These are phyloP conservation scores for Hylaeus anthracinus DNA, from an alignment of 1,140 invertebrate species.

Conservation along the genomic window DNA sequence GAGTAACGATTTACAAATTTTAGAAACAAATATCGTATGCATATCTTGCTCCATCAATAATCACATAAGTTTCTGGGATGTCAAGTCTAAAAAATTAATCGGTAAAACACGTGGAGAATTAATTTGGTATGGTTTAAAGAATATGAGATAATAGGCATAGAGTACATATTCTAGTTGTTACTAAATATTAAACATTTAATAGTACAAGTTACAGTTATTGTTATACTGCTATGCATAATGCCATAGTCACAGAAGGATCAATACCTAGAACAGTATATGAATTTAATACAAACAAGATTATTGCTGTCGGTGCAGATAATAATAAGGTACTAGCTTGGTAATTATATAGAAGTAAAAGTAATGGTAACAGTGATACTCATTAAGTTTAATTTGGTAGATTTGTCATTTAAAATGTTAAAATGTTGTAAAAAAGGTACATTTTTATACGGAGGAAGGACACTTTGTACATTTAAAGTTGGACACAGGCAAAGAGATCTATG, in stretches of 20 bases:
- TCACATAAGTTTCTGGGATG: slow-evolving; percentile 52
- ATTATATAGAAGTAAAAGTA: background rate
- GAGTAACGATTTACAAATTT: background rate
- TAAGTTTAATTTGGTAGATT: slow-evolving; percentile 10
- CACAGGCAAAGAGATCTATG: background rate
- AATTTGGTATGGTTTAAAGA: slow-evolving; percentile 52
- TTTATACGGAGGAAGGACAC: slow-evolving; percentile 49
- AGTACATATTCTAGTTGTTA: background rate
- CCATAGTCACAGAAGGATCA: slow-evolving; percentile 16
- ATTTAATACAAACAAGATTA: slow-evolving; percentile 8
- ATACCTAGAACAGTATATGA: background rate
- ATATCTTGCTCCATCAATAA: slow-evolving; percentile 38
- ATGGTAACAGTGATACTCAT: too few species aligned
- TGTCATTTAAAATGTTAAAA: slow-evolving; percentile 1
- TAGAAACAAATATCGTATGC: slow-evolving; percentile 27
- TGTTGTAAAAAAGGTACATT: slow-evolving; percentile 39
- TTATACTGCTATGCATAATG: slow-evolving; percentile 26
- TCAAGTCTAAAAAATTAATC: slow-evolving; percentile 30
- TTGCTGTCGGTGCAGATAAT: slow-evolving; percentile 33
- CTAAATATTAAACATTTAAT: slow-evolving; percentile 28
- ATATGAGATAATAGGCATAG: background rate
- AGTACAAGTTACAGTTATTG: slow-evolving; percentile 61
- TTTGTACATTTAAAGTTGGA: slow-evolving; percentile 29
- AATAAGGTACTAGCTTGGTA: slow-evolving; percentile 16
- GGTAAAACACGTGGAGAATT: slow-evolving; percentile 31